phyloP scores from a whole-genome alignment of 2,113 vertebrate genomes.

The Carollia perspicillata region DNA sequence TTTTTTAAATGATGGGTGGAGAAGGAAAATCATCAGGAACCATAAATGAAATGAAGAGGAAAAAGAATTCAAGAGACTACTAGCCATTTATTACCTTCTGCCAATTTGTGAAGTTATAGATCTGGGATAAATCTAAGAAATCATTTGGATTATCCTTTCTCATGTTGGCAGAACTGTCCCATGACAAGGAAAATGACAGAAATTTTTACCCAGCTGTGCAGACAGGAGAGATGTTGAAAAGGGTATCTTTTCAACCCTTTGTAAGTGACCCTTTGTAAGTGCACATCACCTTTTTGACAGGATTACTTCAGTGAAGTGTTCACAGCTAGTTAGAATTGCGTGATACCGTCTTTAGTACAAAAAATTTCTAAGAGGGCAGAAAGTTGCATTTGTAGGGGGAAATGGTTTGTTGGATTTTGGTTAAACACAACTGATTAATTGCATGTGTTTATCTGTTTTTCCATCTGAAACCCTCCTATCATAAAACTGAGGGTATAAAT shows the following conservation, averaged over 20 bases:
- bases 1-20: neutral
- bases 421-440: neutral
- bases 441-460: neutral
- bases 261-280: neutral
- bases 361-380: neutral
- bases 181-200: neutral
- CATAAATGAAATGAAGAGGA: conserved; percentile 13
- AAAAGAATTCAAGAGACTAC: conserved; percentile 3
- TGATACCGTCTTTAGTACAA: neutral
- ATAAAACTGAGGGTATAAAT: neutral
- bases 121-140: neutral
- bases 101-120: neutral
- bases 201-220: neutral
- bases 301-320: neutral
- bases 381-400: neutral
- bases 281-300: neutral
- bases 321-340: neutral
- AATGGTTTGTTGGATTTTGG: neutral
- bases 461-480: neutral
- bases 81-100: neutral
- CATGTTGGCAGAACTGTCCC: neutral
- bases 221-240: neutral
- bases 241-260: neutral
- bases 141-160: neutral
- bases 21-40: neutral